Evolutionary conservation across 2,888 invertebrate species (phyloP), one percentile per base, ranked within the genome.

Genomic region (Anodontia alba): DNA sequence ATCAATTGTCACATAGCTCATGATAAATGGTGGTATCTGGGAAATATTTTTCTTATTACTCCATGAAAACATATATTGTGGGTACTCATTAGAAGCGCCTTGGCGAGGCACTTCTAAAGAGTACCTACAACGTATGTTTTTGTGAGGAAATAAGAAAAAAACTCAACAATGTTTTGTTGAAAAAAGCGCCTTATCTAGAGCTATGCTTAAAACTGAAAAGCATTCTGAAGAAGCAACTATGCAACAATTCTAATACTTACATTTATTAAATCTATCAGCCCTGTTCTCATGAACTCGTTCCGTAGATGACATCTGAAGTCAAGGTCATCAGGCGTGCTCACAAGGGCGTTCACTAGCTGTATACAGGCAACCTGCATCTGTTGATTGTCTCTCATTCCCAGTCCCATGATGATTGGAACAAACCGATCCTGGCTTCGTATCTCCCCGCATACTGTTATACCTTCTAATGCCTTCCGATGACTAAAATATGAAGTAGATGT

Each of bases 261-360:
- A 89, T 95, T 97, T 36, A 98, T 95, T 70, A 97, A 95, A 93
- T 98, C 98, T 90, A 96, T 96, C n/a, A 99, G 96, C 38, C 99
- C 99, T 85, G 97, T 97, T 78, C 99, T 96, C 97, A 99, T 98
- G 88, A 99, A 97, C 95, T 99, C 99, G 95, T 98, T 99, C 82
- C 99, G 96, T 83, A 99, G 95, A 95, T 99, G 99, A 93, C 99
- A 95, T 77, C 99, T 96, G 93, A 98, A 99, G 93, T 99, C 99
- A 87, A 99, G 95, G 92, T 99, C 99, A 89, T 98, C 98, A 78
- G 97, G 97, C 2, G 97, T 97, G 80, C 94, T 95, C 88, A 98
- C 96, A 46, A 99, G 96, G 0, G 98, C 98, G 94, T 99, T 99
- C 92, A 99, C 98, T 76, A 99, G 96, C 95, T 98, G 98, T 94